Conservation (phyloP, 2,113 vertebrate species). For the Ciconia stormi region DNA sequence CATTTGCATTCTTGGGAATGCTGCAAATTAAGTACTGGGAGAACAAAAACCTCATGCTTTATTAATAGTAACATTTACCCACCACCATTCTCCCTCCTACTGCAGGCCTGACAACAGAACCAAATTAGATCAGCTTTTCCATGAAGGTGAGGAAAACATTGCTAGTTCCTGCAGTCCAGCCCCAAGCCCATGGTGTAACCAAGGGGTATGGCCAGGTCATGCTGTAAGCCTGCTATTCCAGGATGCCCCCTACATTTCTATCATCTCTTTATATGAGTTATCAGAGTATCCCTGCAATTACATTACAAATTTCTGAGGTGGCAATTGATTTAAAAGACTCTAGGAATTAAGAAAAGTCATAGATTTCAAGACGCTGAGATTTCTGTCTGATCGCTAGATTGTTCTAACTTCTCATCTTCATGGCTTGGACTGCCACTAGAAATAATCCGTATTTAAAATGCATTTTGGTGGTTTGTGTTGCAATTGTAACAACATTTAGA, state of each 20-base stretch:
- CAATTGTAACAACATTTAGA: neutral
- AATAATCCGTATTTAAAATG: neutral
- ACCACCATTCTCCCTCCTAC: neutral
- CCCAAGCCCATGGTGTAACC: rapidly evolving
- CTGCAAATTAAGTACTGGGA: neutral
- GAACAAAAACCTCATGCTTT: neutral
- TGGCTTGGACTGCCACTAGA: neutral
- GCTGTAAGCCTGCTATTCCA: neutral
- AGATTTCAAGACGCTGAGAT: neutral
- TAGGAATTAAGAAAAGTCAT: neutral
- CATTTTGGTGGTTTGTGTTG: neutral
- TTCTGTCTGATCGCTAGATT: neutral
- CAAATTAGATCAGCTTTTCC: neutral
- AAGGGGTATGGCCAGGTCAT: neutral
- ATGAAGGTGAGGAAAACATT: neutral
- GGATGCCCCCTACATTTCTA: neutral
- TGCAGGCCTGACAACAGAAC: neutral
- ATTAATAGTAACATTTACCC: neutral
- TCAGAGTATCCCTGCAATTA: neutral
- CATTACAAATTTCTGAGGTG: neutral
- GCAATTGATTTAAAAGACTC: neutral
- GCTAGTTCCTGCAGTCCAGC: neutral
- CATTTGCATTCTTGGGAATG: neutral
- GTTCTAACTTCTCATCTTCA: neutral
- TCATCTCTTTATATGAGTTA: neutral